Evolutionary conservation across 2,113 vertebrate species (phyloP).

Genomic region (Bufo gargarizans): DNA sequence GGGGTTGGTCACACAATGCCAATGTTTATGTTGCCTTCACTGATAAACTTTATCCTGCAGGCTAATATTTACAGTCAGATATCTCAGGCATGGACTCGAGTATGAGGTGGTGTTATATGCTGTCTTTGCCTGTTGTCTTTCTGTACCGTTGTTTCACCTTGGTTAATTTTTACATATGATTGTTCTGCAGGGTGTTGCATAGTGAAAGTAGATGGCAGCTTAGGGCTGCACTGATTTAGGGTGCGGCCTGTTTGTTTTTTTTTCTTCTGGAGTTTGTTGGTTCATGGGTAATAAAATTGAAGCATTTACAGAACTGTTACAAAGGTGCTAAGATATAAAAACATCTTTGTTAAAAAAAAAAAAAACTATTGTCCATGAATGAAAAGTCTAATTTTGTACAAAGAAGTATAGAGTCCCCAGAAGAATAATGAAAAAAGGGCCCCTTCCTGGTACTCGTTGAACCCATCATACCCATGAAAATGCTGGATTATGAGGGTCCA

Average conservation of each 20-base stretch:
- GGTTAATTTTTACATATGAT: background rate
- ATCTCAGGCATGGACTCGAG: background rate
- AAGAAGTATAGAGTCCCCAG: no score
- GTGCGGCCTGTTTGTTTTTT: conserved; percentile 5
- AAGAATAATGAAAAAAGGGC: background rate
- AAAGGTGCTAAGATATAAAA: background rate
- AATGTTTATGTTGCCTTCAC: conserved; percentile 12
- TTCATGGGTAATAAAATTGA: conserved; percentile 13
- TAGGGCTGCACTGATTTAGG: background rate
- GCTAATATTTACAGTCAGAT: conserved; percentile 27
- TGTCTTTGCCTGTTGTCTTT: background rate
- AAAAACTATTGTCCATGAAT: no score
- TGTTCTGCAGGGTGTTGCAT: conserved; percentile 13
- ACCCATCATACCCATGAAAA: background rate
- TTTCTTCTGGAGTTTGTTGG: conserved; percentile 22
- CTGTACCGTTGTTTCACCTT: background rate
- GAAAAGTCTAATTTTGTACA: no score
- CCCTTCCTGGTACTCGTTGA: background rate
- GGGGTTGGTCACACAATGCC: background rate
- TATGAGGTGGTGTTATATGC: background rate
- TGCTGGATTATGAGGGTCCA: background rate
- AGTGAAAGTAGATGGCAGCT: conserved; percentile 1
- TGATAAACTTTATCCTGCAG: background rate
- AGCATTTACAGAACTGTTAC: conserved; percentile 13
- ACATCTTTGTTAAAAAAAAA: no score